A percentile compares a stretch with the other conserved stretches of the same genome.
Conservation (phyloP, 2,888 invertebrate genomes). For the Pycnomerus fuliginosus region DNA sequence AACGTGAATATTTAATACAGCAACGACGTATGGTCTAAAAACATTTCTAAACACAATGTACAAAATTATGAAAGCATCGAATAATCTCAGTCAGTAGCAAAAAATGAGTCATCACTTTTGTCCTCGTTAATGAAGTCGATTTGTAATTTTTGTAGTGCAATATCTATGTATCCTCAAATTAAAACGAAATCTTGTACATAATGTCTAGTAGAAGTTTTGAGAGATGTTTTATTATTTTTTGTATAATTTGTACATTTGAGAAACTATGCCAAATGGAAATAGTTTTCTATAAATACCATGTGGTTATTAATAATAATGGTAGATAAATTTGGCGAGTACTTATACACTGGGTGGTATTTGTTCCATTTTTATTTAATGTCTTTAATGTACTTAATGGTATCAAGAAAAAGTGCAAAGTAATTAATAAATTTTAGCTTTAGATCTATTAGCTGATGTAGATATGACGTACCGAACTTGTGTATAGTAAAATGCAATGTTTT, state of each 20-base stretch:
- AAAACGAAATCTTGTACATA: constrained; percentile 11
- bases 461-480: constrained; percentile 42
- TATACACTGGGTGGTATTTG: constrained; percentile 14
- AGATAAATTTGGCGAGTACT: constrained; percentile 7
- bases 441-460: constrained; percentile 41
- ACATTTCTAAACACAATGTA: constrained; percentile 10
- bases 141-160: constrained; percentile 19
- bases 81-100: constrained; percentile 3
- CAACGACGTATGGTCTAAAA: constrained; percentile 21
- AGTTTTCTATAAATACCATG: constrained; percentile 22
- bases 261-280: constrained; percentile 19
- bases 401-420: constrained; percentile 32
- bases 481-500: constrained; percentile 44
- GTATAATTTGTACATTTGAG: constrained; percentile 23
- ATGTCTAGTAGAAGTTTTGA: constrained; percentile 6
- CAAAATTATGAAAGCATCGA: constrained; percentile 20
- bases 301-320: constrained; percentile 13
- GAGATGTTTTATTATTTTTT: constrained; percentile 13
- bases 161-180: constrained; percentile 6
- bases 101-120: constrained; percentile 6
- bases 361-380: constrained; percentile 18
- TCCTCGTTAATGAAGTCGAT: constrained; percentile 7
- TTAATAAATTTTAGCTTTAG: constrained; percentile 30
- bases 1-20: background rate
- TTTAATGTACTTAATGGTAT: constrained; percentile 28